These are phyloP conservation scores for Chymomyza amoena DNA, from an alignment of 2,888 invertebrate species.

Conservation along the genomic window DNA sequence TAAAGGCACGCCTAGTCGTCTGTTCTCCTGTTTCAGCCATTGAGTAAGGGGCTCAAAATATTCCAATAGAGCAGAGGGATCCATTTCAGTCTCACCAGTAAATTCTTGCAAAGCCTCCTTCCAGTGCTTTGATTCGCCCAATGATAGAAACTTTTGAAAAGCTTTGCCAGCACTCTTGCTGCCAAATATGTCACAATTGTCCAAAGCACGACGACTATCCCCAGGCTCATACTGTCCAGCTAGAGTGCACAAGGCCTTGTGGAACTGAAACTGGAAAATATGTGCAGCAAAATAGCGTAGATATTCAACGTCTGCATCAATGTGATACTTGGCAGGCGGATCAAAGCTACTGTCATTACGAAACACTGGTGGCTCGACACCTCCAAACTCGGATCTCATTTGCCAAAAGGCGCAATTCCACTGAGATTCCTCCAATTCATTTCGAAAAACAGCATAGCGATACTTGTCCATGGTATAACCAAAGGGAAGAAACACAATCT, in stretches of 20 bases:
- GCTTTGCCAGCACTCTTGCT: slow-evolving; percentile 89
- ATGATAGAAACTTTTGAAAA: slow-evolving; percentile 83
- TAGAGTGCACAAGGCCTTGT: slow-evolving; percentile 84
- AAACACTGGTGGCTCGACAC: slow-evolving; percentile 83
- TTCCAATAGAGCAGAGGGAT: slow-evolving; percentile 86
- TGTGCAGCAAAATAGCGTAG: slow-evolving; percentile 88
- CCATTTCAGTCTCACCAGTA: slow-evolving; percentile 88
- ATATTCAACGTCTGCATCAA: slow-evolving; percentile 84
- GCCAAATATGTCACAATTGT: slow-evolving; percentile 91
- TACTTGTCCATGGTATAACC: slow-evolving; percentile 85
- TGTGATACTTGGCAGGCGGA: slow-evolving; percentile 87
- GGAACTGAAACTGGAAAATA: slow-evolving; percentile 89
- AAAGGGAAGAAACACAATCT: slow-evolving; percentile 85
- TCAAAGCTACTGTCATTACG: slow-evolving; percentile 86
- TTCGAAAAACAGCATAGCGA: slow-evolving; percentile 85
- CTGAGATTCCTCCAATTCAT: slow-evolving; percentile 80
- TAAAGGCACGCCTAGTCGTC: slow-evolving; percentile 82
- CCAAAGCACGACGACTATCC: slow-evolving; percentile 62
- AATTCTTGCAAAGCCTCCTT: slow-evolving; percentile 88
- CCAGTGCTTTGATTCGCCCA: slow-evolving; percentile 88
- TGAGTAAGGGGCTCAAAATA: slow-evolving; percentile 88
- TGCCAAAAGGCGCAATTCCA: slow-evolving; percentile 86
- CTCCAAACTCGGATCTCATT: slow-evolving; percentile 82
- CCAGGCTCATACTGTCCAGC: slow-evolving; percentile 87
- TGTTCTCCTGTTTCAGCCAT: slow-evolving; percentile 87